Evolutionary conservation across 1,140 invertebrate genomes (phyloP), one percentile per base, ranked within the genome.

Genomic region (Drosophila pallidifrons): DNA sequence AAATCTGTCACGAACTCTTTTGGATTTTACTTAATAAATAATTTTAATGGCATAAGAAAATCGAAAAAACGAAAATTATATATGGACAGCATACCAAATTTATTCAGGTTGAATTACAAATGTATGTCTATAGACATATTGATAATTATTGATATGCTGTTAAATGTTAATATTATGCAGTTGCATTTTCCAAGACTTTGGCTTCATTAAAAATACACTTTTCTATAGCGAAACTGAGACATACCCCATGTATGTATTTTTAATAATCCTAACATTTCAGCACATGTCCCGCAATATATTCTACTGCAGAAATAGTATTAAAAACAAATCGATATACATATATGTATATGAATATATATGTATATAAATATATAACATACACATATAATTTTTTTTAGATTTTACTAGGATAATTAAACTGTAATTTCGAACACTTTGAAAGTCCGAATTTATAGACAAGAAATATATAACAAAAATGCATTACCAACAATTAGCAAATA

Each of bases 341-440:
- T 47, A 47, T 16, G 15, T 13, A 47, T 47, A 16, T 45, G 11
- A 11, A 51, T 15, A n/a, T 11, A 57, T 16, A 51, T 5, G 51
- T 20, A 20, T 49, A 65, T n/a, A 38, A 51, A 41, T 57, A 41
- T 57, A 20, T 8, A n/a, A 8, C 35, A 61, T 30, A 43, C 3
- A 72, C 7, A 58, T 45, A 68, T 54, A 60, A 3, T 85, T 85
- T 85, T 86, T 81, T 78, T 70, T 86, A 86, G 81, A 80, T 66
- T 86, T 85, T 86, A 79, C 61, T 86, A 86, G 82, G 69, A 81
- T 86, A 86, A 86, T 86, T 81, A 61, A 85, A 65, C 70, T 86
- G 69, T 85, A 86, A 81, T 78, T 86, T 86, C 78, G 82, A 86
- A 81, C 78, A 86, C 82, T 86, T 86, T 72, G 75, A 81, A 86